Evolutionary conservation across 2,113 vertebrate species (phyloP), one percentile per base, ranked within the genome.

Genomic region (Poeciliopsis retropinna): DNA sequence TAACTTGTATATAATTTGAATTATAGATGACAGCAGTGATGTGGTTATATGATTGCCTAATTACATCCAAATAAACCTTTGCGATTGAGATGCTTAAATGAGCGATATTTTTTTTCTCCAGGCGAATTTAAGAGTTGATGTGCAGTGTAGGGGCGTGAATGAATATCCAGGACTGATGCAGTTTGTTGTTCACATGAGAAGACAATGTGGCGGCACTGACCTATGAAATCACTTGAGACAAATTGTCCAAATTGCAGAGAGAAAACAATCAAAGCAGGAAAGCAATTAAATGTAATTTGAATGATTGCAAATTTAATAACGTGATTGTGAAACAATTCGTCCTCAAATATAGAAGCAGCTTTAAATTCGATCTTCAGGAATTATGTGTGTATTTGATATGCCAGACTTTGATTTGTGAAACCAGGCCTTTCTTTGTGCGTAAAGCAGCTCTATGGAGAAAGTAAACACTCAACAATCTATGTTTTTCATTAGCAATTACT

Each of bases 401-500:
- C 4, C 25, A 57, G 25, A 19, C 39, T 61, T 37, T 22, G 51
- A 70, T 63, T 64, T 27, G 1, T 64, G n/a, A 62, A 2, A 2
- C 14, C 22, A 29, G 37, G 39, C 34, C 34, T 65, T 37, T 37
- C 34, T 34, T 37, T n/a, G 15, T 8, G 25, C 14, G 25, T 29
- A 15, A 37, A 3, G 51, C 22, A 57, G 22, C 22, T n/a, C 25
- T 57, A 1, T 57, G 51, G 51, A 57, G 64, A 65, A 65, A 44
- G 73, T n/a, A 15, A 68, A 34, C 73, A 66, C 68, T 73, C 51
- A 57, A 17, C 51, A 11, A 19, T 57, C 51, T n/a, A n/a, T 57
- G 9, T 77, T 84, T 41, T 39, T 75, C 74, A 84, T 89, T 78
- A 85, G 85, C 87, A 79, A 80, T 87, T 75, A 74, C 83, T 39